Conservation (phyloP, 2,113 vertebrate species). For the Gadus macrocephalus region DNA sequence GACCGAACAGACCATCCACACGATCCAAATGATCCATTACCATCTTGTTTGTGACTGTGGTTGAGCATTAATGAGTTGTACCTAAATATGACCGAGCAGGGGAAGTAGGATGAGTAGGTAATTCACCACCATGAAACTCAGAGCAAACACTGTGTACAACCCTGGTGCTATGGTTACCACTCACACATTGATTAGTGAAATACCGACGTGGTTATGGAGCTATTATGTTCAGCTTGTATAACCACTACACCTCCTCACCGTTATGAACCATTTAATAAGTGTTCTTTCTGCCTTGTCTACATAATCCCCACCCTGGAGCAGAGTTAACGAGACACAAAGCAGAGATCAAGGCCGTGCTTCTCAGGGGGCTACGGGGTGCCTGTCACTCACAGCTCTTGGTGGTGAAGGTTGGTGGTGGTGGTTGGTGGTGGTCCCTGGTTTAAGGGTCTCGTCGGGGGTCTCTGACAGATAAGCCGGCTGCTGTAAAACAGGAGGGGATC, state of each 20-base stretch:
- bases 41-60: background rate
- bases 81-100: too few species aligned
- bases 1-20: too few species aligned
- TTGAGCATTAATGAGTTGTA: too few species aligned
- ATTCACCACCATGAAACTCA: too few species aligned
- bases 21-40: conserved; percentile 36
- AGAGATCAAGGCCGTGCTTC: conserved; percentile 42
- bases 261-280: too few species aligned
- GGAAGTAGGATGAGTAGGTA: too few species aligned
- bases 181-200: too few species aligned
- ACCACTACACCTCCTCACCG: too few species aligned
- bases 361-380: conserved; percentile 53
- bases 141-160: too few species aligned
- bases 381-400: conserved; percentile 51
- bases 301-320: conserved; percentile 53
- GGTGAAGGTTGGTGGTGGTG: conserved; percentile 21
- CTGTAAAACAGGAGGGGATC: conserved; percentile 41
- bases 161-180: too few species aligned
- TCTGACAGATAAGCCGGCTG: conserved; percentile 52
- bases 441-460: conserved; percentile 48
- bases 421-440: conserved; percentile 15
- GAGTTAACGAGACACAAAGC: conserved; percentile 59
- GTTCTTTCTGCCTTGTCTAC: background rate
- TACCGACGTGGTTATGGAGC: too few species aligned
- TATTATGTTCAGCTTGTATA: too few species aligned